These are phyloP conservation scores for Xenopus borealis DNA, from an alignment of 2,113 vertebrate species.

Conservation along the genomic window DNA sequence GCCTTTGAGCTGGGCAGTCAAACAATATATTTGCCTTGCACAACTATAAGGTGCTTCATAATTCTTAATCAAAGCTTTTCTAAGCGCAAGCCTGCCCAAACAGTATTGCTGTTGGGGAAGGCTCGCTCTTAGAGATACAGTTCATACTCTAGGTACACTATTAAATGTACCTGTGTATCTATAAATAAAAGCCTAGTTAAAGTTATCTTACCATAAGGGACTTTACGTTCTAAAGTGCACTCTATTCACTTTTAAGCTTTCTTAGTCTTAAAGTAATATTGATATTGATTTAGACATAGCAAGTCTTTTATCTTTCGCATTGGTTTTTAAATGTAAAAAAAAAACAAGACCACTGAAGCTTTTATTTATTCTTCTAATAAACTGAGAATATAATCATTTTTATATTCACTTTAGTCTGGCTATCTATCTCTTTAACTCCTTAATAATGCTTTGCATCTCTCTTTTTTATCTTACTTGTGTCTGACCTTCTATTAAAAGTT, in stretches of 20 bases:
- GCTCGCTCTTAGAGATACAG: no score
- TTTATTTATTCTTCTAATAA: not conserved
- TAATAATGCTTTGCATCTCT: constrained; percentile 68
- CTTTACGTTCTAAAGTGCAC: not conserved
- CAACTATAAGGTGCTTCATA: no score
- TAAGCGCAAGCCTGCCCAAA: no score
- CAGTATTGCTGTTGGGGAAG: no score
- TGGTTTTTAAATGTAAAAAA: not conserved
- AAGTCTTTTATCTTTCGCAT: constrained; percentile 10
- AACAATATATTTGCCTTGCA: no score
- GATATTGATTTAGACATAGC: constrained; percentile 22
- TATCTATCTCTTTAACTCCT: constrained; percentile 57
- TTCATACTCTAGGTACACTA: no score
- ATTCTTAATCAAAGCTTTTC: no score
- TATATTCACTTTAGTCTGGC: constrained; percentile 50
- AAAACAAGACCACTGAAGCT: not conserved
- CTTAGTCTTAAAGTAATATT: constrained; percentile 3
- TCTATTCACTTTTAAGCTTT: not conserved
- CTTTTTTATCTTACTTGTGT: constrained; percentile 71
- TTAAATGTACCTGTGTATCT: constrained; percentile 23
- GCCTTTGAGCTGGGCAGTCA: no score
- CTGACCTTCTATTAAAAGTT: constrained; percentile 97
- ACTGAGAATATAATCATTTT: not conserved
- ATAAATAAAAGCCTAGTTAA: constrained; percentile 20
- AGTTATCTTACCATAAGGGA: no score